Evolutionary conservation across 1,140 invertebrate genomes (phyloP).

Genomic region (Hycleus cichorii): DNA sequence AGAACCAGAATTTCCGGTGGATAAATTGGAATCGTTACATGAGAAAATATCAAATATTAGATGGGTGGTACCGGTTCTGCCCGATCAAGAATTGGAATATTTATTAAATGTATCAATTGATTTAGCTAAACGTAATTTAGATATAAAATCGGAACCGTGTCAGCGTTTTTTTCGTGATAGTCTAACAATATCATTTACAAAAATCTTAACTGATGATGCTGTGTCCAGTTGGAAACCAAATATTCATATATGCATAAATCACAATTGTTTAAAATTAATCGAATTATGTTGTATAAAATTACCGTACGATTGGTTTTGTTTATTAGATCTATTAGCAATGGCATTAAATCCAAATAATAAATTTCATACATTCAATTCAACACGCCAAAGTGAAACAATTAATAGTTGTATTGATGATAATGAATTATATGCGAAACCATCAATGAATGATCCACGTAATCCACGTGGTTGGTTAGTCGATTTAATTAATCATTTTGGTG

Average conservation of each 20-base stretch:
- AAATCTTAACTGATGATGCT: slow-evolving; percentile 97
- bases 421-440: slow-evolving; percentile 74
- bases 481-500: slow-evolving; percentile 90
- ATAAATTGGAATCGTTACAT: slow-evolving; percentile 79
- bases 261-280: slow-evolving; percentile 86
- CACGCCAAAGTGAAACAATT: slow-evolving; percentile 73
- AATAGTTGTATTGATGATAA: slow-evolving; percentile 54
- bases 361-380: slow-evolving; percentile 90
- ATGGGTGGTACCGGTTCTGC: slow-evolving; percentile 95
- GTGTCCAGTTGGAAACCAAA: slow-evolving; percentile 96
- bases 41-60: slow-evolving; percentile 91
- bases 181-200: slow-evolving; percentile 90
- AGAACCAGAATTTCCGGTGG: slow-evolving; percentile 75
- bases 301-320: slow-evolving; percentile 86
- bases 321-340: slow-evolving; percentile 88
- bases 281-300: slow-evolving; percentile 88
- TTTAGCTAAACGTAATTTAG: slow-evolving; percentile 75
- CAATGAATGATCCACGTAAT: slow-evolving; percentile 60
- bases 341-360: slow-evolving; percentile 50
- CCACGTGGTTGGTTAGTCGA: slow-evolving; percentile 92
- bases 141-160: slow-evolving; percentile 83
- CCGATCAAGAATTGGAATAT: slow-evolving; percentile 91
- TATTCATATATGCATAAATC: slow-evolving; percentile 91
- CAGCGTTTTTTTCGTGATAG: slow-evolving; percentile 94
- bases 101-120: slow-evolving; percentile 85